These are phyloP conservation scores for Ceratitis capitata DNA, from an alignment of 1,140 invertebrate species.

Conservation along the genomic window DNA sequence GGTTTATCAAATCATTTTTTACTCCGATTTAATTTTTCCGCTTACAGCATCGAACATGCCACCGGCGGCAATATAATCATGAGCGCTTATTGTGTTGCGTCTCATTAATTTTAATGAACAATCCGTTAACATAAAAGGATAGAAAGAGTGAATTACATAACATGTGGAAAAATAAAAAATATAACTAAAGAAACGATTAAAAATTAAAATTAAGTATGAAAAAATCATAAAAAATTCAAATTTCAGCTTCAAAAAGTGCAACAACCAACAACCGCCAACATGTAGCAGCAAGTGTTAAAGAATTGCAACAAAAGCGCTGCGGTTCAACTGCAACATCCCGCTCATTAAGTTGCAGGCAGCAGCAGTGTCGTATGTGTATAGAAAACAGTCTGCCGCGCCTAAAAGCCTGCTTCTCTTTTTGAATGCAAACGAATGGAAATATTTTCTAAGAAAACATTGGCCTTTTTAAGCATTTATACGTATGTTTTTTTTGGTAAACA, in stretches of 20 bases:
- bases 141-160: not conserved
- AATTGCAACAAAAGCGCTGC: not conserved
- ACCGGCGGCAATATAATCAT: too few species aligned
- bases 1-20: too few species aligned
- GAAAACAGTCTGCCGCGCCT: not conserved
- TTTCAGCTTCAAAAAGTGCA: too few species aligned
- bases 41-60: too few species aligned
- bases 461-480: not conserved
- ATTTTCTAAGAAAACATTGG: not conserved
- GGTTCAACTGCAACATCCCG: not conserved
- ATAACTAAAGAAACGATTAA: not conserved
- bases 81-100: too few species aligned
- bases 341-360: not conserved
- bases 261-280: not conserved
- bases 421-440: not conserved
- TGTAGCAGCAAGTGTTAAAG: not conserved
- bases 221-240: not conserved
- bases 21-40: too few species aligned
- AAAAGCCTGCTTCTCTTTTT: not conserved
- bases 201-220: not conserved
- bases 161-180: not conserved
- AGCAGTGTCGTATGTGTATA: not conserved
- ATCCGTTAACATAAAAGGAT: not conserved
- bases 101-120: constrained; percentile 32
- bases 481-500: too few species aligned